Evolutionary conservation across 30 jellyfish, hydroid and myxozoan genomes (phyloP).

Genomic region (Rhopilema esculentum): DNA sequence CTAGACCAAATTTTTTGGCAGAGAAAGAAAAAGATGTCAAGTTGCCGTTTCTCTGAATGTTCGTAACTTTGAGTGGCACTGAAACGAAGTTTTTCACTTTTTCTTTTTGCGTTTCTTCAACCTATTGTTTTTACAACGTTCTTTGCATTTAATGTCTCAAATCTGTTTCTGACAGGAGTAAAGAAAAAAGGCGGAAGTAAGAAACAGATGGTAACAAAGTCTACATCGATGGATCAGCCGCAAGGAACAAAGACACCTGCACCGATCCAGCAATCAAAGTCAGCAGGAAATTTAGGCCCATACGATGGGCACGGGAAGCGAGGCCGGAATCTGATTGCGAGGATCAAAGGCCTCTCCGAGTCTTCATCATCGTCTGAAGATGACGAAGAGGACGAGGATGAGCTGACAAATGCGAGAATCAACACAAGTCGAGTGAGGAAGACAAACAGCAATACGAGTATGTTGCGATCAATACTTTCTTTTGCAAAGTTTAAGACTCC

Average conservation of each 20-base stretch:
- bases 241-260: conserved; percentile 9
- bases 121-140: too few relatives aligned
- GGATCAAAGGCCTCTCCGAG: conserved; percentile 81
- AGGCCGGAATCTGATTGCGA: conserved; percentile 85
- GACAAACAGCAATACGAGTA: conserved; percentile 1
- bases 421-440: conserved; percentile 6
- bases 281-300: conserved; percentile 71
- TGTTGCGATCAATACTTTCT: background rate
- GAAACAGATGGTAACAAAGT: conserved; percentile 18
- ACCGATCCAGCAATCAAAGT: conserved; percentile 48
- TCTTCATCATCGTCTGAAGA: conserved; percentile 64
- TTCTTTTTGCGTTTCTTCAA: too few relatives aligned
- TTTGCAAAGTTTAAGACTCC: too few relatives aligned
- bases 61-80: too few relatives aligned
- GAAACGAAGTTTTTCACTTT: too few relatives aligned
- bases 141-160: too few relatives aligned
- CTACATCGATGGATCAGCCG: conserved; percentile 56
- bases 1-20: too few relatives aligned
- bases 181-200: conserved; percentile 29
- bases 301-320: conserved; percentile 82
- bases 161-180: background rate
- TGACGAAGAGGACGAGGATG: conserved; percentile 70
- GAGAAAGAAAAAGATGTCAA: too few relatives aligned
- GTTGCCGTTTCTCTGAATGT: too few relatives aligned
- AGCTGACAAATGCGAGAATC: conserved; percentile 34